Evolutionary conservation across 2,888 invertebrate genomes (phyloP).

Genomic region (Synergus gifuensis): DNA sequence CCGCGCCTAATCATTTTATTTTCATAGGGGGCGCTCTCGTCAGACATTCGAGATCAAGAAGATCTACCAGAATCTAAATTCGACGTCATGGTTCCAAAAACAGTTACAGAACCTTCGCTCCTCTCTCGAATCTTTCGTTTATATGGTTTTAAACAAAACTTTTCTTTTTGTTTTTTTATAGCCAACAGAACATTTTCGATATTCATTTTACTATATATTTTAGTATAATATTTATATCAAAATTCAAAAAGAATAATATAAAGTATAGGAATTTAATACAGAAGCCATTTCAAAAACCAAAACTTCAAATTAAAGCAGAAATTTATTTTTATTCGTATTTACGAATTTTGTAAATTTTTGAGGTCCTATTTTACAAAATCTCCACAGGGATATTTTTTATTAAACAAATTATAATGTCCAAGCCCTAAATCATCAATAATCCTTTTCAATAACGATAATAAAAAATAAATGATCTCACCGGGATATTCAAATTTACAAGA

Average conservation of each 20-base stretch:
- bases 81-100: slow-evolving; percentile 75
- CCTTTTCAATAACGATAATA: neutral
- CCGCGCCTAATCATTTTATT: slow-evolving; percentile 86
- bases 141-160: neutral
- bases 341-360: too few relatives aligned
- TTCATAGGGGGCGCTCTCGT: slow-evolving; percentile 86
- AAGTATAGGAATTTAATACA: too few relatives aligned
- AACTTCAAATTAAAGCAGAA: too few relatives aligned
- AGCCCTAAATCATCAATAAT: too few relatives aligned
- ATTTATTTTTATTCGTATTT: too few relatives aligned
- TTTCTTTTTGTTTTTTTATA: slow-evolving; percentile 55
- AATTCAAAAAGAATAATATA: too few relatives aligned
- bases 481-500: slow-evolving; percentile 10
- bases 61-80: slow-evolving; percentile 57
- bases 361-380: too few relatives aligned
- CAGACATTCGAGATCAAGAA: slow-evolving; percentile 79
- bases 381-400: too few relatives aligned
- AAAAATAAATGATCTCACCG: slow-evolving; percentile 16
- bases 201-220: neutral
- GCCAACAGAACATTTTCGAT: neutral
- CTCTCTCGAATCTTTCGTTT: slow-evolving; percentile 1
- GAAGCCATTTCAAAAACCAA: too few relatives aligned
- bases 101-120: slow-evolving; percentile 69
- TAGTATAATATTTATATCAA: neutral
- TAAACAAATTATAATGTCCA: too few relatives aligned